Evolutionary conservation across 1,140 invertebrate genomes (phyloP), one percentile per base, ranked within the genome.

Genomic region (Zaprionus tsacasi): DNA sequence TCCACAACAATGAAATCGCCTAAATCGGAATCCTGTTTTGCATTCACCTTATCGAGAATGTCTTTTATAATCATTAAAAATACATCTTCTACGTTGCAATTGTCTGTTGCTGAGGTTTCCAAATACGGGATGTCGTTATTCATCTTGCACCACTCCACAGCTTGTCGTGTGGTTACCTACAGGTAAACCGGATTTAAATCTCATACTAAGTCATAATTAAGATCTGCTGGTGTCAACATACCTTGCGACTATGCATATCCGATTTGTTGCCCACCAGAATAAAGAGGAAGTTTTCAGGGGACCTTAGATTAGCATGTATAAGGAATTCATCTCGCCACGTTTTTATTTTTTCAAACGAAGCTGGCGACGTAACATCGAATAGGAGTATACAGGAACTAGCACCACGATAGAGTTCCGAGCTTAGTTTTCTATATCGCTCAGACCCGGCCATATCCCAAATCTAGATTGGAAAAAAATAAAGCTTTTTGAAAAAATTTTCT

Each of bases 361-460:
- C 98, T 55, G 98, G 98, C 82, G 98, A 96, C 69, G 98, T 99
- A 68, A 99, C 98, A 94, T 99, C 99, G 94, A 98, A 99, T 33
- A 97, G 96, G 70, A 99, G 95, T 52, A 99, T 98, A 95, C 99
- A 99, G 93, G 98, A 99, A 94, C 99, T 99, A 48, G 99, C 99
- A 76, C 99, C 99, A 87, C 99, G 95, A 93, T 99, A 99, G 92
- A 99, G 99, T 11, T 98, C 99, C 59, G 99, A 98, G 78, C 99
- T 99, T 61, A 99, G 93, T 0, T 97, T 98, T 91, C 99, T 98
- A 93, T 99, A 99, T 87, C 99, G 95, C 93, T 99, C 99, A 93
- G 99, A 99, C 1, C 99, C 99, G 73, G 99, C 99, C 60, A 99
- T 99, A 88, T 99, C 99, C 99, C 99, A 99, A 92, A 99, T 99